Percentiles rank a stretch among this genome's conserved stretches.
These are phyloP conservation scores for Pseudolycoriella hygida DNA, from an alignment of 2,888 invertebrate genomes.

Conservation along the genomic window DNA sequence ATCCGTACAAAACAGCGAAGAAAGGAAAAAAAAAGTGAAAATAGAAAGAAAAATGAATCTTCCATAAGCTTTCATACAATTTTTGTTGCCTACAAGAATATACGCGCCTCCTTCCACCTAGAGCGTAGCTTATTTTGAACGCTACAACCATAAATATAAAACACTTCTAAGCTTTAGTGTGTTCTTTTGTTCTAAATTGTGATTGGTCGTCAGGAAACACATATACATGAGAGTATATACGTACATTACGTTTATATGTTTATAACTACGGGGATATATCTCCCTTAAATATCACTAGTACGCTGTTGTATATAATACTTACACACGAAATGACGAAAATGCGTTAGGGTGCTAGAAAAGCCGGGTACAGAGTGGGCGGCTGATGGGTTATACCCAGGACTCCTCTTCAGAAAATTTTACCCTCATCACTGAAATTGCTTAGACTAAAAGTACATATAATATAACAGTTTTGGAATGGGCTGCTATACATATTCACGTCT, in stretches of 20 bases:
- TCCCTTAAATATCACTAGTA: neutral
- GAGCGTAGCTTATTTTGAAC: neutral
- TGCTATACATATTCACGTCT: too few relatives aligned
- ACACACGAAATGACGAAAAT: neutral
- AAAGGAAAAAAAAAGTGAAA: too few relatives aligned
- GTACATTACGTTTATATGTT: too few relatives aligned
- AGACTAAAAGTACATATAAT: too few relatives aligned
- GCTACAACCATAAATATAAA: conserved; percentile 4
- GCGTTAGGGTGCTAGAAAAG: neutral
- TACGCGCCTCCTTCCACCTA: neutral
- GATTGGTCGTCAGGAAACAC: conserved; percentile 9
- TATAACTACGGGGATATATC: too few relatives aligned
- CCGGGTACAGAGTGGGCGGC: neutral
- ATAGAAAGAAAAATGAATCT: too few relatives aligned
- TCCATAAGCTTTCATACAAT: too few relatives aligned
- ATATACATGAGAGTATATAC: too few relatives aligned
- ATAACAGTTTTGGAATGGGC: too few relatives aligned
- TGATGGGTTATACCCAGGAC: neutral
- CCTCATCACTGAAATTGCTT: too few relatives aligned
- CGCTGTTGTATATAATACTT: neutral
- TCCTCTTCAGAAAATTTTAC: neutral
- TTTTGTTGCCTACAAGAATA: neutral
- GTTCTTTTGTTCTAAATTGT: conserved; percentile 9
- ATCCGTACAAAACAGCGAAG: too few relatives aligned
- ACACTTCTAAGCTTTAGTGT: conserved; percentile 6